These are phyloP conservation scores for Notolabrus celidotus DNA, from an alignment of 2,797 vertebrate genomes.

Conservation along the genomic window DNA sequence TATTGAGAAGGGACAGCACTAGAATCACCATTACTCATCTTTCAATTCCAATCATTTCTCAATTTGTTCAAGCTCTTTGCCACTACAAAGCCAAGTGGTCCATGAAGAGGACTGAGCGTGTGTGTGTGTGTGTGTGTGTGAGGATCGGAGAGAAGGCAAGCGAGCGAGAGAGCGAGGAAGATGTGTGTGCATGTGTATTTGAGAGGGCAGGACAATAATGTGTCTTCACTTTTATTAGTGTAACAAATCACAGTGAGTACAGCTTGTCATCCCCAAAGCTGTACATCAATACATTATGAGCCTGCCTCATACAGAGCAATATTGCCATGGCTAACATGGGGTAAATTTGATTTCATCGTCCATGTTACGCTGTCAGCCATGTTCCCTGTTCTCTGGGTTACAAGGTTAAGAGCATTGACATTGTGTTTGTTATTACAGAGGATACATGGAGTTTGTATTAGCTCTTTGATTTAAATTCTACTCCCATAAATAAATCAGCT, in stretches of 20 bases:
- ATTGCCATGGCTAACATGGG: slow-evolving; percentile 78
- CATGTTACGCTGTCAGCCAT: slow-evolving; percentile 66
- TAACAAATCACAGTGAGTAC: slow-evolving; percentile 83
- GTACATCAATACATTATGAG: slow-evolving; percentile 77
- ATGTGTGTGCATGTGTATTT: slow-evolving; percentile 61
- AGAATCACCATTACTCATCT: slow-evolving; percentile 84
- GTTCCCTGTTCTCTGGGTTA: slow-evolving; percentile 65
- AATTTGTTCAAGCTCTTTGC: slow-evolving; percentile 83
- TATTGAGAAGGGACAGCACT: slow-evolving; percentile 78
- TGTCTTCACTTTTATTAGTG: slow-evolving; percentile 81
- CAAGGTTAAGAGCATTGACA: slow-evolving; percentile 66
- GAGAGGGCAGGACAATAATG: slow-evolving; percentile 74
- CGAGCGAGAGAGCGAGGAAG: slow-evolving; percentile 15
- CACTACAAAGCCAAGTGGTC: slow-evolving; percentile 82
- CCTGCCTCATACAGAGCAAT: slow-evolving; percentile 67
- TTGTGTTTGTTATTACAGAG: slow-evolving; percentile 58
- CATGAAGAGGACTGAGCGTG: slow-evolving; percentile 71
- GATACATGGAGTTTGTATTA: slow-evolving; percentile 34
- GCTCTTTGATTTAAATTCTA: too few species aligned
- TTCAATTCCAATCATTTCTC: slow-evolving; percentile 86
- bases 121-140: slow-evolving; percentile 28
- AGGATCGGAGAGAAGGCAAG: not conserved
- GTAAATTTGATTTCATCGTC: slow-evolving; percentile 78
- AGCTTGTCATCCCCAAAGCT: slow-evolving; percentile 79
- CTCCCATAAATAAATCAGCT: not conserved